A percentile compares a stretch with the other conserved stretches of the same genome.
These are phyloP conservation scores for Babyrousa celebensis DNA, from an alignment of 2,797 vertebrate genomes.

Conservation along the genomic window DNA sequence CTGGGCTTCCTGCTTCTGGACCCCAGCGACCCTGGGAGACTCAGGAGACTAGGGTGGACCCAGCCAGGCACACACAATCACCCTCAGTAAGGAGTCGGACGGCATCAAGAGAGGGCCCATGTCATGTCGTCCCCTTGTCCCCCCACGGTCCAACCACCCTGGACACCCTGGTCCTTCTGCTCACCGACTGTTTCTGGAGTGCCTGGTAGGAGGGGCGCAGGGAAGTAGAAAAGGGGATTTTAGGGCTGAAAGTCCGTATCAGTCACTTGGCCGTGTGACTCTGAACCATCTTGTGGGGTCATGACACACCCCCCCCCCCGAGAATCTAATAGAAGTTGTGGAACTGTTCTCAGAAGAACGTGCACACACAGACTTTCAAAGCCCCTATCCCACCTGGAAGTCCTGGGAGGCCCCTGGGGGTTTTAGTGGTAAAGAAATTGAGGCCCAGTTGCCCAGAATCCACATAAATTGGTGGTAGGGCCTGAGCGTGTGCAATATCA, in stretches of 20 bases:
- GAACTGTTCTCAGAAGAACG: conserved; percentile 20
- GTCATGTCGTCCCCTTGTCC: fast-evolving
- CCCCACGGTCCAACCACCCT: background rate
- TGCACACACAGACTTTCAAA: background rate
- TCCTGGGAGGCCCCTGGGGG: conserved; percentile 54
- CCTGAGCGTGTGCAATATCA: background rate
- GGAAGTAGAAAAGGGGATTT: background rate
- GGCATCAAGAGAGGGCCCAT: fast-evolving
- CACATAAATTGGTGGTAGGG: background rate
- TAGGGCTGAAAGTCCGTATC: background rate
- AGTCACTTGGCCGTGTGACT: background rate
- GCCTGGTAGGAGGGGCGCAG: background rate
- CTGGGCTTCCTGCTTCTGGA: background rate
- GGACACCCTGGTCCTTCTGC: background rate
- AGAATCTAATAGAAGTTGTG: background rate
- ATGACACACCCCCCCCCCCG: no score
- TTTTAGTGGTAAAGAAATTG: conserved; percentile 38
- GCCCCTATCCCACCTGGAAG: background rate
- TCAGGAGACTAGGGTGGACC: background rate
- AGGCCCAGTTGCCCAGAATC: background rate
- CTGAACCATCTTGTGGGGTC: background rate
- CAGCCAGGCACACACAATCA: background rate
- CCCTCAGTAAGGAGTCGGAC: background rate
- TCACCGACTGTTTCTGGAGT: background rate
- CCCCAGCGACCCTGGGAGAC: background rate